phyloP scores from a whole-genome alignment of 2,797 vertebrate genomes.

The Crenichthys baileyi region DNA sequence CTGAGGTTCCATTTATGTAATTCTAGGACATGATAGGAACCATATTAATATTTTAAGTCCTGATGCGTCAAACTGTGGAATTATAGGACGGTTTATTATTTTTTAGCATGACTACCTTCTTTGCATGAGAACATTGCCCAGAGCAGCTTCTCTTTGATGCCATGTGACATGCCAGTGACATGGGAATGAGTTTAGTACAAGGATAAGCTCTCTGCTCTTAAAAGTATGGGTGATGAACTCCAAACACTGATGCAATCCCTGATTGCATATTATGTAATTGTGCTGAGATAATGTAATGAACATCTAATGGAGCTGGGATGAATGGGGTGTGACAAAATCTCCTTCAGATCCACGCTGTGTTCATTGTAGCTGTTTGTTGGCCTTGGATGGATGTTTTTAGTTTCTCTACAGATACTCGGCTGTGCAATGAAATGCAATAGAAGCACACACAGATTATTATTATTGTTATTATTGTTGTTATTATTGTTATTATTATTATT shows the following conservation, averaged over 20 bases:
- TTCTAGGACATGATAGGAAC: background rate
- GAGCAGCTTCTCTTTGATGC: constrained; percentile 1
- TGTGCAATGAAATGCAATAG: background rate
- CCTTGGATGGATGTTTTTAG: background rate
- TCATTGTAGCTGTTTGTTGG: background rate
- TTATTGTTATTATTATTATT: too few relatives aligned
- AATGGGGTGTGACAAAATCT: background rate
- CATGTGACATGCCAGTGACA: constrained; percentile 6
- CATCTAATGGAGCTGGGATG: background rate
- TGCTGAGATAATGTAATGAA: constrained; percentile 46
- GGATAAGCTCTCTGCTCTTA: constrained; percentile 64
- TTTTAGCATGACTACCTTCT: background rate
- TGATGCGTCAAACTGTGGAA: background rate
- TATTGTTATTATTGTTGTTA: too few relatives aligned
- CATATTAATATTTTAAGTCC: background rate
- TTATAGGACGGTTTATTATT: background rate
- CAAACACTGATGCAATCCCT: constrained; percentile 66
- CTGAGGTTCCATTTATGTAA: background rate
- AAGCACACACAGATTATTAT: background rate
- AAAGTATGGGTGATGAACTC: constrained; percentile 55
- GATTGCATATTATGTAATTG: constrained; percentile 63
- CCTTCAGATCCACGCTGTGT: background rate
- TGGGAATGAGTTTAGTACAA: constrained; percentile 23
- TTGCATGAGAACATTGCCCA: background rate
- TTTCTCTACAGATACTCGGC: background rate